Conservation (phyloP, 1,140 invertebrate species). For the Lepidurus couesii region DNA sequence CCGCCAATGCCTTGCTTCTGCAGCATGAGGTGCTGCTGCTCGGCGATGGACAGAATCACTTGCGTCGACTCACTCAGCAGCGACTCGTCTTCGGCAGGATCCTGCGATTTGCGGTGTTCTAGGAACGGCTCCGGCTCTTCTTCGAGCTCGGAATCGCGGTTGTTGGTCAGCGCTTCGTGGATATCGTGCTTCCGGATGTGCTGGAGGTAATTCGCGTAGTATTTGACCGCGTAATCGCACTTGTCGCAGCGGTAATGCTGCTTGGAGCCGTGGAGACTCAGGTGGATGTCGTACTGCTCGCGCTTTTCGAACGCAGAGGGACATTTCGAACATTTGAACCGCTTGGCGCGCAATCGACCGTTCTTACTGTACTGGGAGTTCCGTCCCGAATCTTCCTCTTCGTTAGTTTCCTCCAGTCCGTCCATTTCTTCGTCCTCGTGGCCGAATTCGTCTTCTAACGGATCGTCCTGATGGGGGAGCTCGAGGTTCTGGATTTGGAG, state of each 20-base stretch:
- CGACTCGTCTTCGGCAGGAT: constrained; percentile 45
- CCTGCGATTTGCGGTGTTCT: constrained; percentile 28
- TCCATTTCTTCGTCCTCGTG: neutral
- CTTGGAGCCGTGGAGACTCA: constrained; percentile 73
- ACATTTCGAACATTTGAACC: constrained; percentile 77
- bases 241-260: constrained; percentile 74
- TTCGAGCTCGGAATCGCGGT: constrained; percentile 33
- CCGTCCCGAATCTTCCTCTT: neutral
- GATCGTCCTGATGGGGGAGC: constrained; percentile 53
- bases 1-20: constrained; percentile 41
- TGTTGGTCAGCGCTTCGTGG: constrained; percentile 48
- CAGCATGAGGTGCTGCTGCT: constrained; percentile 42
- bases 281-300: constrained; percentile 75
- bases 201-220: constrained; percentile 73
- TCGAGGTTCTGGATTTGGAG: constrained; percentile 9
- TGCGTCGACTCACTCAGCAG: constrained; percentile 39
- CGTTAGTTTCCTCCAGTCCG: neutral
- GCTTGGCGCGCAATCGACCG: constrained; percentile 65
- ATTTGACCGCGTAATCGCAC: constrained; percentile 84
- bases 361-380: constrained; percentile 52
- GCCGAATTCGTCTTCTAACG: constrained; percentile 40
- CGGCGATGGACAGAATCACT: constrained; percentile 45
- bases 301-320: constrained; percentile 81
- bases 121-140: neutral
- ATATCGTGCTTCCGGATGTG: constrained; percentile 68